These are phyloP conservation scores for Psittacula echo DNA, from an alignment of 2,797 vertebrate species.

Conservation along the genomic window DNA sequence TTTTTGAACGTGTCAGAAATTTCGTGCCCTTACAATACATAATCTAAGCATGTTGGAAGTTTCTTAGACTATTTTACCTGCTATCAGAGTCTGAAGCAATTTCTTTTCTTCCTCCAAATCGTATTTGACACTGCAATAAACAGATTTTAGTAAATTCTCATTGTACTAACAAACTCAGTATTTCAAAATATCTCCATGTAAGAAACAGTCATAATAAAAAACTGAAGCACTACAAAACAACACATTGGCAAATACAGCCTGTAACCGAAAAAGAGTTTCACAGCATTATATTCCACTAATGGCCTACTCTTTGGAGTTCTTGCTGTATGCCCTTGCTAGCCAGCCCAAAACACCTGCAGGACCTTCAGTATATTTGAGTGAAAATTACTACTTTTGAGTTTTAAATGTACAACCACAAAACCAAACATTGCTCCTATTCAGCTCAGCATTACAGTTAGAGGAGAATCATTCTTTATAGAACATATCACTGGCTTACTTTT, in stretches of 20 bases:
- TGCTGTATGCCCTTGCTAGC: neutral
- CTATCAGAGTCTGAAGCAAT: slow-evolving; percentile 98
- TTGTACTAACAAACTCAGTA: neutral
- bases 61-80: slow-evolving; percentile 81
- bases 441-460: neutral
- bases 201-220: neutral
- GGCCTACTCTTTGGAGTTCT: neutral
- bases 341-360: neutral
- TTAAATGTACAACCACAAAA: neutral
- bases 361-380: neutral
- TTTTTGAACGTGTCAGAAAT: neutral
- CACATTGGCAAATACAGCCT: neutral
- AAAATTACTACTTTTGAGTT: neutral
- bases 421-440: neutral
- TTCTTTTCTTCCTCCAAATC: slow-evolving; percentile 98
- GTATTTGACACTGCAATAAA: slow-evolving; percentile 93
- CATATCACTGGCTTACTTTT: neutral
- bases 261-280: neutral
- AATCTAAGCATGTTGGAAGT: neutral
- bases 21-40: neutral
- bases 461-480: neutral
- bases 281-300: neutral
- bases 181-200: neutral
- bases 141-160: neutral
- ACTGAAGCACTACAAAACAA: neutral